phyloP scores from a whole-genome alignment of 2,113 vertebrate genomes.

The Takifugu flavidus region DNA sequence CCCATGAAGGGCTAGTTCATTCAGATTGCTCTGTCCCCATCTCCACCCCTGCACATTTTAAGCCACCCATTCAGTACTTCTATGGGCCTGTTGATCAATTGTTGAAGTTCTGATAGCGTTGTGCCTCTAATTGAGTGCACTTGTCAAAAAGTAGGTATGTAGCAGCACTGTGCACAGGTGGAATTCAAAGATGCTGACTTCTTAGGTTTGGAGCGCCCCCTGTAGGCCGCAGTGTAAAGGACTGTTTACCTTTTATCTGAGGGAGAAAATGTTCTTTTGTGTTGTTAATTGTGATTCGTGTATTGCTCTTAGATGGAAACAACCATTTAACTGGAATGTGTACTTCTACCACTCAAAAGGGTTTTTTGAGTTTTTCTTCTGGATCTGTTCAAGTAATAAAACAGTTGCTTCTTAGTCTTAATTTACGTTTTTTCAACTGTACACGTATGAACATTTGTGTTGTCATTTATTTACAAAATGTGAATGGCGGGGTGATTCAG shows the following conservation, averaged over 20 bases:
- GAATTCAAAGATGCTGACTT: constrained; percentile 12
- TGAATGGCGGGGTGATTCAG: constrained; percentile 4
- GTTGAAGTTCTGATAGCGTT: constrained; percentile 39
- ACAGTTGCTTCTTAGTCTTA: constrained; percentile 43
- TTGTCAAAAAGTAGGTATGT: constrained; percentile 58
- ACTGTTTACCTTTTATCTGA: constrained; percentile 52
- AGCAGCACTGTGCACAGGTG: constrained; percentile 58
- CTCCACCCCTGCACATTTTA: constrained; percentile 3
- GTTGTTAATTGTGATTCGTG: constrained; percentile 55
- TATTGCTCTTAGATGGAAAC: constrained; percentile 46
- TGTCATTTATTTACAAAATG: constrained; percentile 10
- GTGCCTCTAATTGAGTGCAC: constrained; percentile 26
- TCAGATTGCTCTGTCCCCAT: constrained; percentile 46
- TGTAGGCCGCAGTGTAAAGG: constrained; percentile 41
- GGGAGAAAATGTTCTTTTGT: constrained; percentile 34
- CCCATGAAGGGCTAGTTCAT: constrained; percentile 64
- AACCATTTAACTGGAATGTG: constrained; percentile 65
- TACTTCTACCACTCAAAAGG: constrained; percentile 44
- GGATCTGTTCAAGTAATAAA: constrained; percentile 16
- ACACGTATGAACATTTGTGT: background rate
- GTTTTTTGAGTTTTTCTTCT: constrained; percentile 29
- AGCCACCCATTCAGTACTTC: constrained; percentile 33
- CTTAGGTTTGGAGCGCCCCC: constrained; percentile 29
- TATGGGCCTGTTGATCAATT: constrained; percentile 64
- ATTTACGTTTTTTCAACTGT: constrained; percentile 45